Base-by-base conservation (phyloP, 2,888 invertebrate genomes). In the Oxytorus armatus region DNA sequence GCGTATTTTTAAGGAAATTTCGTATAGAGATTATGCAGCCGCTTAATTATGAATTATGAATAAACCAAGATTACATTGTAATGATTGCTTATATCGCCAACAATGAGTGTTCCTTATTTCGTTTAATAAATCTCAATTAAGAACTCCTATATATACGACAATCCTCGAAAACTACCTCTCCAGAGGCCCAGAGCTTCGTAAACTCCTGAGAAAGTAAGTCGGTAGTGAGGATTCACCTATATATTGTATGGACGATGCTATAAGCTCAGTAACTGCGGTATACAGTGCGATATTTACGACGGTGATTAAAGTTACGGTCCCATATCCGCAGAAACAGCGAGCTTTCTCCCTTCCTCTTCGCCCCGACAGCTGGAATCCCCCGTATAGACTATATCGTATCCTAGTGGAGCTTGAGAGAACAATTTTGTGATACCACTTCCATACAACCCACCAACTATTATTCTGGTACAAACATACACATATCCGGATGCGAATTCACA, bases 271-370 rank as follows among this genome's bases (percentile, higher is more conserved):
- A 18, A 33, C 47, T 47, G 63, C 44, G 70, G 36, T 51, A 68
- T 80, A n/a, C n/a, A 75, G 72, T 61, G 66, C 73, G 61, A 79
- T 82, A 82, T 86, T 85, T 86, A 86, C 82, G 85, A 85, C n/a
- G 83, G 83, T 81, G 83, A 82, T 86, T 85, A 87, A 85, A 84
- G 84, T 85, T 84, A 84, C 82, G 81, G 66, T 49, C 73, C 63
- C 79, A 84, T 83, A 85, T 84, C 78, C 83, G 73, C 55, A 49
- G 76, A 68, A 77, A 55, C 66, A 55, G 76, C 53, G 63, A 66
- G 68, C 55, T 76, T 29, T 10, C 44, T 72, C 5, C 55, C 47
- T 11, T 25, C 42, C 39, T 36, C 33, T 42, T n/a, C 8, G 11
- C 55, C 55, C 23, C 21, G 4, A 16, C 65, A 25, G 47, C 18